These are phyloP conservation scores for Rhinoraja longicauda DNA, from an alignment of 2,797 vertebrate species.

Conservation along the genomic window DNA sequence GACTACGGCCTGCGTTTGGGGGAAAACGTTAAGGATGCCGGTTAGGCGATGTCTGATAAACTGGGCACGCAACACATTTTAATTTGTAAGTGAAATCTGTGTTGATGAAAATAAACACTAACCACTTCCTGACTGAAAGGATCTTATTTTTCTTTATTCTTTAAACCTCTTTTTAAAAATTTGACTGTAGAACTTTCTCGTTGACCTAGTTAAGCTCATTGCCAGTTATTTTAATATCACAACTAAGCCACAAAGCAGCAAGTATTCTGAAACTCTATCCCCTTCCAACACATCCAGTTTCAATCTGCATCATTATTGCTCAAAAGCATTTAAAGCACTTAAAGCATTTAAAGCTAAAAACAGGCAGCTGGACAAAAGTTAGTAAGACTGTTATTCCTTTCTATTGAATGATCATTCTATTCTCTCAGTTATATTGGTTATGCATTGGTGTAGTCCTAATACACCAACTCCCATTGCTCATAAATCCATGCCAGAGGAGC, in stretches of 20 bases:
- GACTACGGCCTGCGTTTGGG: background rate
- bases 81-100: background rate
- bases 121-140: background rate
- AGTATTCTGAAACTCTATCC: constrained; percentile 19
- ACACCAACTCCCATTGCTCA: background rate
- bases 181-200: background rate
- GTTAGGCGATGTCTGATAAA: background rate
- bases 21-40: background rate
- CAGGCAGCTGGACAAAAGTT: background rate
- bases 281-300: background rate
- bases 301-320: constrained; percentile 8
- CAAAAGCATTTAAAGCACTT: background rate
- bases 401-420: background rate
- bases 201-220: background rate
- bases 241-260: background rate
- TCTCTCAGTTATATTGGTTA: background rate
- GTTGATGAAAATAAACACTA: background rate
- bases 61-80: background rate
- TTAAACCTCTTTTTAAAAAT: background rate
- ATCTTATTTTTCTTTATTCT: background rate
- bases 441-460: background rate
- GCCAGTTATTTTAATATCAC: background rate
- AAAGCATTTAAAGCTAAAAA: background rate
- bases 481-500: too few relatives aligned
- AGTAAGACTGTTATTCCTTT: background rate